Evolutionary conservation across 23 tunicate species (phyloP).

Genomic region (Aplidium turbinatum): DNA sequence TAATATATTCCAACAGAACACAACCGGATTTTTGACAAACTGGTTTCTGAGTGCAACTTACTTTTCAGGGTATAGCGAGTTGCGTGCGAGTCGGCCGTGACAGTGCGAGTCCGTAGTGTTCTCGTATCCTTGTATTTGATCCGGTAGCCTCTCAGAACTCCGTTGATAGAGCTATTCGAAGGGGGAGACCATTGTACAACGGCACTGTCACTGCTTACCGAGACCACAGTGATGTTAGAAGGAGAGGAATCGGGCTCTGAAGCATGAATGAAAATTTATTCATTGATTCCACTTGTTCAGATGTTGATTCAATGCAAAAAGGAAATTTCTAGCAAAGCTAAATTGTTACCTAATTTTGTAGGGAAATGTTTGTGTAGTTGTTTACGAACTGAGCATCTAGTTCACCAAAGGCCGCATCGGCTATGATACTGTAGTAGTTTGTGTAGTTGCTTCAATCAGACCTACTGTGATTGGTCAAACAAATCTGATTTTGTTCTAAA

Average conservation of each 20-base stretch:
- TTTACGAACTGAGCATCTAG: too few relatives aligned
- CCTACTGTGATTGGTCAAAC: too few relatives aligned
- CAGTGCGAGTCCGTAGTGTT: neutral
- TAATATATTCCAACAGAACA: neutral
- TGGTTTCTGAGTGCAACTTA: neutral
- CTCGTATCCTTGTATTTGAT: slow-evolving; percentile 29
- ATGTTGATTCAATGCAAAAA: too few relatives aligned
- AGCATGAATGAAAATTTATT: neutral
- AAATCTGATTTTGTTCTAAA: too few relatives aligned
- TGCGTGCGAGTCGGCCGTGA: neutral
- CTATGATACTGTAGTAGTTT: too few relatives aligned
- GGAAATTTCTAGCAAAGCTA: too few relatives aligned
- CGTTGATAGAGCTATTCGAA: slow-evolving; percentile 24
- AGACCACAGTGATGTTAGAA: slow-evolving; percentile 10
- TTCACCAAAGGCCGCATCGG: too few relatives aligned
- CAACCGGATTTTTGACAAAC: neutral
- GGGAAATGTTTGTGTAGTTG: too few relatives aligned
- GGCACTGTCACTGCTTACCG: slow-evolving; percentile 27
- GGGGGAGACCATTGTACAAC: slow-evolving; percentile 42
- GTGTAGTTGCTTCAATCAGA: too few relatives aligned
- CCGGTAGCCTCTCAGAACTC: slow-evolving; percentile 18
- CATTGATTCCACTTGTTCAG: too few relatives aligned
- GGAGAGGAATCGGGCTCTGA: slow-evolving; percentile 47
- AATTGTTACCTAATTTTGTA: too few relatives aligned
- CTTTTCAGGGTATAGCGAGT: slow-evolving; percentile 16